phyloP scores from a whole-genome alignment of 2,888 invertebrate species.

The Automeris io region DNA sequence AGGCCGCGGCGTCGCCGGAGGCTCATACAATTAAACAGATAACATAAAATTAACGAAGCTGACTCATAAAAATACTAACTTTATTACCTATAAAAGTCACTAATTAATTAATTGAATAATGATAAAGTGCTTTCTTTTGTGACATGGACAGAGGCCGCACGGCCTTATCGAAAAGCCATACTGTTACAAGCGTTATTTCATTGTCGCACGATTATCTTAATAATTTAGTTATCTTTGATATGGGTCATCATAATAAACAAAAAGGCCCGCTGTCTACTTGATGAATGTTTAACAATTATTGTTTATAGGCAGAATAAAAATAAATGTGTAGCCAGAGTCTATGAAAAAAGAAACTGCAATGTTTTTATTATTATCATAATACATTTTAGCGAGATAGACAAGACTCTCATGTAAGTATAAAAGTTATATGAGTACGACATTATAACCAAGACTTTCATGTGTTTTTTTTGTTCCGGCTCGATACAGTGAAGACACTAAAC shows the following conservation, averaged over 20 bases:
- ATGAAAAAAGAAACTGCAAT: not conserved
- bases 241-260: slow-evolving; percentile 30
- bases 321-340: not conserved
- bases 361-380: too few relatives aligned
- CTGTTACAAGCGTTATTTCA: slow-evolving; percentile 44
- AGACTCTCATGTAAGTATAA: too few relatives aligned
- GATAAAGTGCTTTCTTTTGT: slow-evolving; percentile 57
- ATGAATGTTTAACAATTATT: slow-evolving; percentile 20
- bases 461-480: too few relatives aligned
- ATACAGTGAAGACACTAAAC: too few relatives aligned
- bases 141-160: slow-evolving; percentile 32
- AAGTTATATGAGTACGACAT: too few relatives aligned
- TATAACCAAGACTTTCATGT: too few relatives aligned
- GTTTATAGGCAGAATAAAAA: too few relatives aligned
- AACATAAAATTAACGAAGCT: slow-evolving; percentile 68
- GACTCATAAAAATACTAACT: slow-evolving; percentile 65
- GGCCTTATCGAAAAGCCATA: slow-evolving; percentile 39
- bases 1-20: slow-evolving; percentile 39
- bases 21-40: slow-evolving; percentile 64
- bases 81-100: slow-evolving; percentile 74
- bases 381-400: too few relatives aligned
- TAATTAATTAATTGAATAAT: slow-evolving; percentile 74
- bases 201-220: slow-evolving; percentile 46
- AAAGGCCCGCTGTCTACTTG: slow-evolving; percentile 33
- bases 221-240: slow-evolving; percentile 36